Percentiles rank a stretch among this genome's conserved stretches.
Evolutionary conservation across 2,888 invertebrate species (phyloP).

Genomic region (Caenorhabditis zanzibari): DNA sequence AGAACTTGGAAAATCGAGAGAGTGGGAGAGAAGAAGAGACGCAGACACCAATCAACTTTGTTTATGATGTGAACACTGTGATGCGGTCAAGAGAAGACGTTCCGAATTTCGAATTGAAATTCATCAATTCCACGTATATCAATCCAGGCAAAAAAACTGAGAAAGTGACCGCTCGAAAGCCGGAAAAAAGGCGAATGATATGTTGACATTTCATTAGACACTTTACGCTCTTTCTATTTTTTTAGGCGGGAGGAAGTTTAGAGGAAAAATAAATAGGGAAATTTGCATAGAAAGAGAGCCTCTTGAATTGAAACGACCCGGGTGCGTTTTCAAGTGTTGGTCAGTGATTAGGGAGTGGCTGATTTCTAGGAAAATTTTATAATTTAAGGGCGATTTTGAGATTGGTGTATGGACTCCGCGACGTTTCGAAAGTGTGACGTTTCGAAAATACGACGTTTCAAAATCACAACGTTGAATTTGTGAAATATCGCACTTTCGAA

Average conservation of each 20-base stretch:
- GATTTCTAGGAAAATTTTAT: background rate
- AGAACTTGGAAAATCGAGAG: slow-evolving; percentile 20
- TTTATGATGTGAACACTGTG: slow-evolving; percentile 41
- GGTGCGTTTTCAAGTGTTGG: slow-evolving; percentile 11
- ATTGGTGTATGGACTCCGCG: too few relatives aligned
- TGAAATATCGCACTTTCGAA: too few relatives aligned
- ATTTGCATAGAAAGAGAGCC: slow-evolving; percentile 33
- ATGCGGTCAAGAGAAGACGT: slow-evolving; percentile 28
- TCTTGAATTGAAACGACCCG: slow-evolving; percentile 15
- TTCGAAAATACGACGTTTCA: too few relatives aligned
- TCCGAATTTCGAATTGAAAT: slow-evolving; percentile 16
- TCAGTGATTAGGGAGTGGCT: background rate
- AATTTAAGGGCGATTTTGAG: background rate
- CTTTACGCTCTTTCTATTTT: slow-evolving; percentile 41
- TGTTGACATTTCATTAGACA: slow-evolving; percentile 63
- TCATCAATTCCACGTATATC: slow-evolving; percentile 23
- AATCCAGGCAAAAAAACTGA: background rate
- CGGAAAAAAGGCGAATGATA: slow-evolving; percentile 56
- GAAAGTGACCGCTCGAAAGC: slow-evolving; percentile 24
- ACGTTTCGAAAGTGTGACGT: too few relatives aligned
- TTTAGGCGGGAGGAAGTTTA: slow-evolving; percentile 19
- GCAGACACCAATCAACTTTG: slow-evolving; percentile 36
- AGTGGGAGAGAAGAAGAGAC: slow-evolving; percentile 25
- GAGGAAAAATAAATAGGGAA: slow-evolving; percentile 39
- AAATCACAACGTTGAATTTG: too few relatives aligned